Conservation (phyloP, 2,113 vertebrate genomes). For the Hylia prasina region DNA sequence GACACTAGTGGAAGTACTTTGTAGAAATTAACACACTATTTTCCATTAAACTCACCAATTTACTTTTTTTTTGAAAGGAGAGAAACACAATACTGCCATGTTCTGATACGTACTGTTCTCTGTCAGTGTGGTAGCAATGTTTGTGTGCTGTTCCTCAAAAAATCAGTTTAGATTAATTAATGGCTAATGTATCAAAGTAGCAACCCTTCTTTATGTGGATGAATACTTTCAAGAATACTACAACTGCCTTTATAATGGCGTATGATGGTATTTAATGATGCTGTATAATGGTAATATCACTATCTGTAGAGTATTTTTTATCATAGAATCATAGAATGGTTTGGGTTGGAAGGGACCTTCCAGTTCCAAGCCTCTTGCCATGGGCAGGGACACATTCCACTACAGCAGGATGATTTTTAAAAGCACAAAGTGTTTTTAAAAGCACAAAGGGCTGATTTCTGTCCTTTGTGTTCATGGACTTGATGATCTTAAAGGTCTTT, state of each 20-base stretch:
- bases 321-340: not conserved
- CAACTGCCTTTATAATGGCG: not conserved
- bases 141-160: not conserved
- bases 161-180: not conserved
- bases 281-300: not conserved
- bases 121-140: not conserved
- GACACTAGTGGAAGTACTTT: not conserved
- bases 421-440: not conserved
- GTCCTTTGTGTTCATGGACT: not conserved
- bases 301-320: not conserved
- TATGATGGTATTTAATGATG: not conserved
- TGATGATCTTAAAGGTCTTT: not conserved
- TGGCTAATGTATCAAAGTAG: not conserved
- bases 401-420: not conserved
- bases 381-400: not conserved
- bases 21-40: not conserved
- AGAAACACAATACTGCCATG: not conserved
- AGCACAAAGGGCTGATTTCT: not conserved
- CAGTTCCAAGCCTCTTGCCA: not conserved
- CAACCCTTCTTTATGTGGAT: not conserved
- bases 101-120: not conserved
- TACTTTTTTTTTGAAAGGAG: not conserved
- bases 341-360: not conserved
- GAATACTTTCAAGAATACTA: not conserved
- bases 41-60: not conserved